A percentile compares a stretch with the other conserved stretches of the same genome.
phyloP scores from a whole-genome alignment of 1,140 invertebrate genomes.

The Gryon sp. region DNA sequence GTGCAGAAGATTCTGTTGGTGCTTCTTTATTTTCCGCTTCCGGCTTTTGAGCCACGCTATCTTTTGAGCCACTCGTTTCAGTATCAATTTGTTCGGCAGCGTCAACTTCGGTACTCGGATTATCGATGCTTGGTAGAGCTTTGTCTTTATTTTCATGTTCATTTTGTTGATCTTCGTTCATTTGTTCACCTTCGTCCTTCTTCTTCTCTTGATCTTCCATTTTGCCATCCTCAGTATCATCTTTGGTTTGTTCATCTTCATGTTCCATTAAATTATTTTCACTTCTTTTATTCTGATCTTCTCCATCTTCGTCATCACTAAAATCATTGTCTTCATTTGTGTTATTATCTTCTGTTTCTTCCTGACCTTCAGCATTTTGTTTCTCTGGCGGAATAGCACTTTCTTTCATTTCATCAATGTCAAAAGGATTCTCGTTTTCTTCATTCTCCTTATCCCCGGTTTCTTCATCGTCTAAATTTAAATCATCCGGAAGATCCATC shows the following conservation, averaged over 20 bases:
- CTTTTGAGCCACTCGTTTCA: constrained; percentile 71
- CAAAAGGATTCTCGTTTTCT: constrained; percentile 85
- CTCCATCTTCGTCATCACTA: constrained; percentile 68
- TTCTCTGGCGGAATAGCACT: constrained; percentile 61
- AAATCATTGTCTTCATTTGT: constrained; percentile 66
- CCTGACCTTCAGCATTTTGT: constrained; percentile 51
- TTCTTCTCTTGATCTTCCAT: constrained; percentile 73
- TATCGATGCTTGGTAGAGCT: constrained; percentile 67
- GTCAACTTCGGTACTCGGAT: constrained; percentile 72
- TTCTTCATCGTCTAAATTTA: constrained; percentile 90
- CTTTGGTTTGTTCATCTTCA: constrained; percentile 74
- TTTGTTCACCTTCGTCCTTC: constrained; percentile 70
- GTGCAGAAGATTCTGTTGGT: constrained; percentile 69
- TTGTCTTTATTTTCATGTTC: constrained; percentile 76
- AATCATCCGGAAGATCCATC: constrained; percentile 92
- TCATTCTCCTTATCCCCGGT: constrained; percentile 81
- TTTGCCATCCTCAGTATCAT: constrained; percentile 73
- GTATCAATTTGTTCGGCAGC: constrained; percentile 70
- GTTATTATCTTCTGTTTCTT: constrained; percentile 64
- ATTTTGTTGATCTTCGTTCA: constrained; percentile 72
- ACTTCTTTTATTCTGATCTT: constrained; percentile 64
- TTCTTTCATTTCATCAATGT: constrained; percentile 88
- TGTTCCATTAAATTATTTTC: constrained; percentile 74
- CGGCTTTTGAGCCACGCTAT: constrained; percentile 66
- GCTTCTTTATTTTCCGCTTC: constrained; percentile 56